A percentile compares a stretch with the other conserved stretches of the same genome.
phyloP scores from a whole-genome alignment of 1,140 invertebrate species.

The Ladona fulva region DNA sequence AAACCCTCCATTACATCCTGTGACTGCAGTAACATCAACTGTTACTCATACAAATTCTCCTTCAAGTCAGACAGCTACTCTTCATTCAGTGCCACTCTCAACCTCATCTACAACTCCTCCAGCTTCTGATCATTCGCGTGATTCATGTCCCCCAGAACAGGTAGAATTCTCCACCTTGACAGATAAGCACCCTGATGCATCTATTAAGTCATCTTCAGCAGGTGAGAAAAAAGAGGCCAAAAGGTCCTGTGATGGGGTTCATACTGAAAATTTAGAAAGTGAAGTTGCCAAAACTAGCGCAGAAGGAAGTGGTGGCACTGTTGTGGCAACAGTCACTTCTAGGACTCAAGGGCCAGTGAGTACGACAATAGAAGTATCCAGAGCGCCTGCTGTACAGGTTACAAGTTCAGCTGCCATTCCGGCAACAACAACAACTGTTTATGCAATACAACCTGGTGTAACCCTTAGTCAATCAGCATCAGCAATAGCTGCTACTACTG shows the following conservation, averaged over 20 bases:
- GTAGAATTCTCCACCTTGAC: neutral
- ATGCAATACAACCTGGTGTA: slow-evolving; percentile 22
- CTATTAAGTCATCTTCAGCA: no score
- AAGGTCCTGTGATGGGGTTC: neutral
- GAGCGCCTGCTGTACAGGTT: neutral
- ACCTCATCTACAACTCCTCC: neutral
- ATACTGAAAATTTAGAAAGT: neutral
- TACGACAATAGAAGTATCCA: neutral
- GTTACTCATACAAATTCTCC: neutral
- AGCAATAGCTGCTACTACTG: slow-evolving; percentile 19
- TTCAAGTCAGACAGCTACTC: neutral
- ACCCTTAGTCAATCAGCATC: slow-evolving; percentile 19
- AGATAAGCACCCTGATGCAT: neutral
- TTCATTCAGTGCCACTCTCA: neutral
- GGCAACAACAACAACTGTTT: slow-evolving; percentile 20
- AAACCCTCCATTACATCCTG: neutral
- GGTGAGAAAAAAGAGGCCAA: neutral
- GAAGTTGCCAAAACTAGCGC: neutral
- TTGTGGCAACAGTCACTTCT: neutral
- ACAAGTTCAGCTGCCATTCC: neutral
- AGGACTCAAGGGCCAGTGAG: neutral
- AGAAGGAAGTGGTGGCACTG: neutral
- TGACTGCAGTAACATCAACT: neutral
- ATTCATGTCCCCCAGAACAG: neutral
- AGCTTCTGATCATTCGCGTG: neutral